A percentile compares a stretch with the other conserved stretches of the same genome.
Conservation (phyloP, 2,797 vertebrate genomes). For the Anniella stebbinsi region DNA sequence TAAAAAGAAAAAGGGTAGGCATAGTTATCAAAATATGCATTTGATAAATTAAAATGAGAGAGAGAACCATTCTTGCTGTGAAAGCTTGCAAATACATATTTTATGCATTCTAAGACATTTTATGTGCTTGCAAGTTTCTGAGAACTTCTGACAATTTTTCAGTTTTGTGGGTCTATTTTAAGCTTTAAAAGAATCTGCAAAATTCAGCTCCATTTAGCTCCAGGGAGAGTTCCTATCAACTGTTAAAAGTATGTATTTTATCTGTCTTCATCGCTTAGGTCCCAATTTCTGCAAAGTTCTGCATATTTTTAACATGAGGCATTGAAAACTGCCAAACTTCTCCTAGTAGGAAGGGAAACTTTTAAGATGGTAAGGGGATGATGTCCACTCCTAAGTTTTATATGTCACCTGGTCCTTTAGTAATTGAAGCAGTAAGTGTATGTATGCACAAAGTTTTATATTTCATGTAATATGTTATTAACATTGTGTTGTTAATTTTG, state of each 20-base stretch:
- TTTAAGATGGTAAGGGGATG: background rate
- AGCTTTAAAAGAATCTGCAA: conserved; percentile 18
- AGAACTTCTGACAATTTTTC: conserved; percentile 5
- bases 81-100: conserved; percentile 26
- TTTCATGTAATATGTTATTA: background rate
- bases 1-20: conserved; percentile 19
- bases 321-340: background rate
- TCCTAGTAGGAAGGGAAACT: background rate
- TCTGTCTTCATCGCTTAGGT: background rate
- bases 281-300: background rate
- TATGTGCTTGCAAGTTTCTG: conserved; percentile 21
- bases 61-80: conserved; percentile 4
- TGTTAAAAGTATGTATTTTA: background rate
- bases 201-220: background rate
- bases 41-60: conserved; percentile 21
- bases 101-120: conserved; percentile 29
- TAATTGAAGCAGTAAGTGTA: background rate
- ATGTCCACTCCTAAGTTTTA: background rate
- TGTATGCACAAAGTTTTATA: background rate
- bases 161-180: background rate
- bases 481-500: background rate
- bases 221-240: background rate
- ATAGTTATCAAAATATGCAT: conserved; percentile 16
- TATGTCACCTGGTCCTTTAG: background rate
- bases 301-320: background rate